Percentiles rank a stretch among this genome's conserved stretches.
Conservation (phyloP, 2,888 invertebrate species). For the Cephus runcator region DNA sequence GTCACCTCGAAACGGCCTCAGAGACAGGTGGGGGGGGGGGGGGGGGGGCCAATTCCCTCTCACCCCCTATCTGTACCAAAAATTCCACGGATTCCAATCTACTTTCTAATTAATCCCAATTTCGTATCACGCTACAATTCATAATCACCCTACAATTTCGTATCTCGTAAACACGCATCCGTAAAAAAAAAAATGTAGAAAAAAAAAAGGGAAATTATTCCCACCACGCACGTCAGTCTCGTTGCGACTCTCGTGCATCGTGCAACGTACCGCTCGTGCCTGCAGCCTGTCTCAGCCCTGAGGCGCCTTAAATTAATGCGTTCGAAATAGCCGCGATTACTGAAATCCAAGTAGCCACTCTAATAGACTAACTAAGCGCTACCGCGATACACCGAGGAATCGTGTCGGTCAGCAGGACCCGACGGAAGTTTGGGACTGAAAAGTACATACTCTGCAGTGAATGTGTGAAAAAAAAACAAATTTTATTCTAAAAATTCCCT, state of each 20-base stretch:
- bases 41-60: neutral
- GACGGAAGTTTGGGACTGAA: rapidly evolving
- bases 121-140: neutral
- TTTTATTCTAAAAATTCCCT: neutral
- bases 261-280: slow-evolving; percentile 7
- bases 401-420: neutral
- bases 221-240: neutral
- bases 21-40: slow-evolving; percentile 12
- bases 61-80: neutral
- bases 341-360: slow-evolving; percentile 18
- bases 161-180: neutral
- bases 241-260: neutral
- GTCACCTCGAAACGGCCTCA: slow-evolving; percentile 39
- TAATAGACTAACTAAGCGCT: neutral
- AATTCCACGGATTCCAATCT: neutral
- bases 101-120: neutral
- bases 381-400: neutral
- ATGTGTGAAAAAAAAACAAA: neutral
- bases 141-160: neutral
- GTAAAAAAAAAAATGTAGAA: too few relatives aligned
- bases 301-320: slow-evolving; percentile 27
- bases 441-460: neutral
- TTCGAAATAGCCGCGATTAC: slow-evolving; percentile 31
- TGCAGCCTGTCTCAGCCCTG: slow-evolving; percentile 13
- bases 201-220: neutral